phyloP scores from a whole-genome alignment of 1,140 invertebrate genomes.

The Saccostrea echinata region DNA sequence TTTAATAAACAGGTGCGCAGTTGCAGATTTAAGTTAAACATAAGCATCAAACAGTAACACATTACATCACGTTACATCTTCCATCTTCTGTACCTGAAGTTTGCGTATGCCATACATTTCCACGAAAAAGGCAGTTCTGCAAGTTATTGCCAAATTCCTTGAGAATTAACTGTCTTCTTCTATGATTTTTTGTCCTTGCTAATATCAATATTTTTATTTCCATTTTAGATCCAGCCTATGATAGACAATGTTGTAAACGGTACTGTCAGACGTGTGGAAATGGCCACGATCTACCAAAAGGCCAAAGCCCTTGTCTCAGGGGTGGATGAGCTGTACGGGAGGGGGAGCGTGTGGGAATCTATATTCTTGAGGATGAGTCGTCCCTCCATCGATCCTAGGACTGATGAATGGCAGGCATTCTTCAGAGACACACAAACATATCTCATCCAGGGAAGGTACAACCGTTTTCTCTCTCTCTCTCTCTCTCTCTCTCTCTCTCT shows the following conservation, averaged over 20 bases:
- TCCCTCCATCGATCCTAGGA: neutral
- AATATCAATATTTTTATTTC: neutral
- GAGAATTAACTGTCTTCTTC: no score
- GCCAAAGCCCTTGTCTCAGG: neutral
- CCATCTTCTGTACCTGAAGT: neutral
- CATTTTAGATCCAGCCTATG: neutral
- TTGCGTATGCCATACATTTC: neutral
- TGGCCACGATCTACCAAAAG: neutral
- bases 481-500: neutral
- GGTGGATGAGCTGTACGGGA: neutral
- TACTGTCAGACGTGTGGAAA: neutral
- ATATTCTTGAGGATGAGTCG: neutral
- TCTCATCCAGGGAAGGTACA: slow-evolving; percentile 12
- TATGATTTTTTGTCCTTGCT: no score
- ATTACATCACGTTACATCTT: neutral
- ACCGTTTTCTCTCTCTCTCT: neutral
- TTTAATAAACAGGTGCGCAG: neutral
- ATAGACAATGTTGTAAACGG: slow-evolving; percentile 10
- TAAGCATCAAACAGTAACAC: neutral
- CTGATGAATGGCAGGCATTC: slow-evolving; percentile 4
- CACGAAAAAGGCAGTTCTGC: neutral
- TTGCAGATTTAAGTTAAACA: no score
- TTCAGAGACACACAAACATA: slow-evolving; percentile 12
- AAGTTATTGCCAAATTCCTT: neutral
- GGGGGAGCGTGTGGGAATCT: neutral